These are phyloP conservation scores for Chaetura pelagica DNA, from an alignment of 2,113 vertebrate species.

Conservation along the genomic window DNA sequence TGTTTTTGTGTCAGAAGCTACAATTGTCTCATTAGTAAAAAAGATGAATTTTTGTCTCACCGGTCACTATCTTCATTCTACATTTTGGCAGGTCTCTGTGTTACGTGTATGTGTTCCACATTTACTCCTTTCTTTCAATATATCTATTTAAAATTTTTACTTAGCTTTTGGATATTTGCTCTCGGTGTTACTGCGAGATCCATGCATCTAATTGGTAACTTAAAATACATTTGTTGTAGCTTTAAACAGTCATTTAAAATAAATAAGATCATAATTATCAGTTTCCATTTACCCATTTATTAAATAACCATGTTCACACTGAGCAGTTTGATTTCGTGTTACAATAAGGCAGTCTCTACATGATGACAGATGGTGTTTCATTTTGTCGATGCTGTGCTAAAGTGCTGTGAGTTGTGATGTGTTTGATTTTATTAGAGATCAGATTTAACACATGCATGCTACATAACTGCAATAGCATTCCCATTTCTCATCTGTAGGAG, in stretches of 20 bases:
- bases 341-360: constrained; percentile 90
- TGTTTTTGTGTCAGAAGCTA: not conserved
- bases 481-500: constrained; percentile 97
- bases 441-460: constrained; percentile 98
- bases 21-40: constrained; percentile 6
- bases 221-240: constrained; percentile 70
- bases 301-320: constrained; percentile 82
- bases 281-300: constrained; percentile 84
- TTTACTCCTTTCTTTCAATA: constrained; percentile 58
- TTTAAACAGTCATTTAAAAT: constrained; percentile 84
- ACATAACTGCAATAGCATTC: constrained; percentile 95
- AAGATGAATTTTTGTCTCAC: constrained; percentile 29
- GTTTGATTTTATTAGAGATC: constrained; percentile 99
- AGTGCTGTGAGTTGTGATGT: constrained; percentile 95
- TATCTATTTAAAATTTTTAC: constrained; percentile 58
- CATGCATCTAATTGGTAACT: constrained; percentile 78
- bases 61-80: constrained; percentile 8
- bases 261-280: constrained; percentile 86
- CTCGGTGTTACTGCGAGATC: constrained; percentile 47
- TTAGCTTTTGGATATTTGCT: constrained; percentile 63
- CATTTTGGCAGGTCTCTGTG: constrained; percentile 43
- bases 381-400: constrained; percentile 90
- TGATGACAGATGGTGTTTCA: constrained; percentile 96
- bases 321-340: constrained; percentile 87
- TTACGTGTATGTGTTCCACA: not conserved